Base-by-base conservation (phyloP, 2,888 invertebrate species). In the Tromatobia lineatoria region DNA sequence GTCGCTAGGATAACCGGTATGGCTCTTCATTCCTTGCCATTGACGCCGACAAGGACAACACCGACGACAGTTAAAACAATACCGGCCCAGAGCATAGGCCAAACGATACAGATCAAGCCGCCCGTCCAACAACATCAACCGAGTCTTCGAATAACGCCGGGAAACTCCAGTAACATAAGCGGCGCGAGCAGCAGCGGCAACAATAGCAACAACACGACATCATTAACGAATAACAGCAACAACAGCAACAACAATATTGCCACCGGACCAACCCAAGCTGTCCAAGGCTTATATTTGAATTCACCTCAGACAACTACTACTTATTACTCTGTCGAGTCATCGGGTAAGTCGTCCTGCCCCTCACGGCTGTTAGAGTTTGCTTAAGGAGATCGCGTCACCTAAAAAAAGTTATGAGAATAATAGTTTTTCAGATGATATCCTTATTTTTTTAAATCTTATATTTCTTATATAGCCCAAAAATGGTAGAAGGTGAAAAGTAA, bases 1-100 rank as follows among this genome's bases (percentile, higher is more conserved):
- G 92, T 93, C n/a, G 90, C 93, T 4, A 89, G 93, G 69, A 93
- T 94, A 84, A 90, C 93, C 4, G 91, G 85, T 10, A 93, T 93
- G 92, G 91, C 93, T 0, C 82, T 93, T 42, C 93, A 93, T 79
- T 89, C 93, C 2, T 80, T 93, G 57, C 93, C 93, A 10, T 81
- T 93, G 25, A 87, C 92, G 18, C 89, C 93, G 0, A 90, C 92
- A 1, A 88, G 93, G 29, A 87, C 88, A 18, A 89, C 92, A 0
- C 86, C 93, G 11, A 87, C 93, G 0, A 90, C 93, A 0, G 90
- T 91, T 0, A 93, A 93, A 86, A 88, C 92, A 2, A 89, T 90
- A 11, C 87, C 90, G 29, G 83, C 90, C 23, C 91, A 88, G 83
- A 88, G 85, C 25, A 89, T 91, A 20, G 89, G 90, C n/a, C 93